Conservation (phyloP, 1,140 invertebrate genomes). For the Bactericera cockerelli region DNA sequence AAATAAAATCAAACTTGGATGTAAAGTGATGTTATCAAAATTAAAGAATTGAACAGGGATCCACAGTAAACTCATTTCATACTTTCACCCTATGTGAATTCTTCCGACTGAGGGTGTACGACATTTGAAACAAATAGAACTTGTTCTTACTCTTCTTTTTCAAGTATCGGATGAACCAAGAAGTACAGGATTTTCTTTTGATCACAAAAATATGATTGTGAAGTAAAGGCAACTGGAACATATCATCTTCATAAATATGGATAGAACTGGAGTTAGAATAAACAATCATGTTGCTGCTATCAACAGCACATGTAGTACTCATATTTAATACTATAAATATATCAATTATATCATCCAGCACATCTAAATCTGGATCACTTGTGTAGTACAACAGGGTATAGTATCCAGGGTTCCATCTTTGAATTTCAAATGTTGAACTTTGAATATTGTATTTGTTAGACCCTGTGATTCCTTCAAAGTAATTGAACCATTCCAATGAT, state of each 20-base stretch:
- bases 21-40: too few relatives aligned
- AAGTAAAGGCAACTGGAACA: not conserved
- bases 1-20: too few relatives aligned
- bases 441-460: not conserved
- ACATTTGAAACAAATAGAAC: slow-evolving; percentile 2
- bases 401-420: not conserved
- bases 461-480: not conserved
- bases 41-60: too few relatives aligned
- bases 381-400: not conserved
- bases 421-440: not conserved
- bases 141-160: not conserved
- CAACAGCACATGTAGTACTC: too few relatives aligned
- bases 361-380: not conserved
- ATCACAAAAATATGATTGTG: slow-evolving; percentile 4
- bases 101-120: not conserved
- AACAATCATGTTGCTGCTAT: too few relatives aligned
- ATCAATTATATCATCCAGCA: too few relatives aligned
- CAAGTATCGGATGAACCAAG: not conserved
- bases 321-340: too few relatives aligned
- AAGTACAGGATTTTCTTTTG: not conserved
- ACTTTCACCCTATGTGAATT: too few relatives aligned
- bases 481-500: slow-evolving; percentile 4
- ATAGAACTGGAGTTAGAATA: too few relatives aligned
- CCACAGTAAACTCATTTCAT: too few relatives aligned
- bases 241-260: not conserved